Conservation (phyloP, 2,797 vertebrate genomes). For the Leptodactylus fallax region DNA sequence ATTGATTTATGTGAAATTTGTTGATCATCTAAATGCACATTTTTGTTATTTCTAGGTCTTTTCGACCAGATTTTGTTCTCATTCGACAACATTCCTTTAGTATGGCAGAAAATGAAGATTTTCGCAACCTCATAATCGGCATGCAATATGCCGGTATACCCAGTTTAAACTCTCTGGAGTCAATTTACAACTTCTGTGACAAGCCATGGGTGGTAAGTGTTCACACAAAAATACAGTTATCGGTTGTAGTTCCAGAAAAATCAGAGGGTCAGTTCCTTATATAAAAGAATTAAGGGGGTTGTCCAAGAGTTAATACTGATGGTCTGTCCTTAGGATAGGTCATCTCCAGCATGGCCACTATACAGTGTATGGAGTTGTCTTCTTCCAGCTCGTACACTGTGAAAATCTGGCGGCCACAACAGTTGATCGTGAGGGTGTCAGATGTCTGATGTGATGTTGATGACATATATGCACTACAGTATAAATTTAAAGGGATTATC, state of each 20-base stretch:
- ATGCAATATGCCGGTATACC: conserved; percentile 94
- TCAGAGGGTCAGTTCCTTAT: background rate
- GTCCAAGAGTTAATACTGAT: no score
- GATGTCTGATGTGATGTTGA: no score
- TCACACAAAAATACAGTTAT: background rate
- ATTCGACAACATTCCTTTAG: conserved; percentile 95
- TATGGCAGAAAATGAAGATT: conserved; percentile 97
- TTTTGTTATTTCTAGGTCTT: conserved; percentile 80
- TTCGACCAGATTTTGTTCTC: conserved; percentile 94
- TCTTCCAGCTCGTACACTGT: no score
- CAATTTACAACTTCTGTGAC: conserved; percentile 97
- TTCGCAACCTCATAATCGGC: conserved; percentile 93
- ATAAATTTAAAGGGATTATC: no score
- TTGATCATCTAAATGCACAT: background rate
- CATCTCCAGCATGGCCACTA: no score
- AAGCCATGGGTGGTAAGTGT: conserved; percentile 96
- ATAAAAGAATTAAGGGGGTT: background rate
- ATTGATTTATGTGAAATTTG: no score
- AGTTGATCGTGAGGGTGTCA: no score
- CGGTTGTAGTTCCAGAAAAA: background rate
- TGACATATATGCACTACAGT: no score
- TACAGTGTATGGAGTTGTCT: no score
- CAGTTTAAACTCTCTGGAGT: conserved; percentile 93
- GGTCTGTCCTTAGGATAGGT: no score
- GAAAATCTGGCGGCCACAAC: no score